Percentiles rank a stretch among this genome's conserved stretches.
phyloP scores from a whole-genome alignment of 2,113 vertebrate species.

The Campylorhamphus procurvoides region DNA sequence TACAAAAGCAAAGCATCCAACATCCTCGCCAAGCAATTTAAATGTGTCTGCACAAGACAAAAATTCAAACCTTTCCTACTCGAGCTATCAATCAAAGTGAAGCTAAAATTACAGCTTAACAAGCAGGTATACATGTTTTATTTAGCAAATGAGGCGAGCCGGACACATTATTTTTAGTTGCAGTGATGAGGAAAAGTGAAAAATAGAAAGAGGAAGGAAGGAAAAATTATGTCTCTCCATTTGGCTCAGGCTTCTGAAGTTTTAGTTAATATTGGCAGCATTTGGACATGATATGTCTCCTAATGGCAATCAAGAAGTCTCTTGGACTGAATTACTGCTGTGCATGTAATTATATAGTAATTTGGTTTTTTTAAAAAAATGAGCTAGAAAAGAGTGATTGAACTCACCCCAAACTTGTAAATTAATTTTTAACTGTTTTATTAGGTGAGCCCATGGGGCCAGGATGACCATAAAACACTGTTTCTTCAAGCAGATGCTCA shows the following conservation, averaged over 20 bases:
- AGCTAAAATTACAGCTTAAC: constrained; percentile 57
- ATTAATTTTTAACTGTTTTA: not conserved
- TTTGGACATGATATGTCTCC: not conserved
- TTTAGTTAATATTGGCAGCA: constrained; percentile 15
- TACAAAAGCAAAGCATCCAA: not conserved
- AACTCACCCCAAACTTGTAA: not conserved
- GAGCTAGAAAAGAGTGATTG: not conserved
- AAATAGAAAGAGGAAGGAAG: constrained; percentile 47
- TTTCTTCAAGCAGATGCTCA: not conserved
- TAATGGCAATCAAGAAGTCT: not conserved
- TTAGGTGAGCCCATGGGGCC: not conserved
- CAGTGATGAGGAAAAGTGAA: constrained; percentile 34
- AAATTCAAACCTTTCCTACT: constrained; percentile 42
- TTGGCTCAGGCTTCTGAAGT: constrained; percentile 28
- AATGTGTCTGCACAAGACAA: constrained; percentile 17
- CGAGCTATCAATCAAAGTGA: constrained; percentile 50
- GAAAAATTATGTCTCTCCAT: not conserved
- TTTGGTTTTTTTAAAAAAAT: not conserved
- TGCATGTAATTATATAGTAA: not conserved
- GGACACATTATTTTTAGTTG: constrained; percentile 43
- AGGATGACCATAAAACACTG: not conserved
- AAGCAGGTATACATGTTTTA: constrained; percentile 44
- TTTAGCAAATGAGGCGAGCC: constrained; percentile 41
- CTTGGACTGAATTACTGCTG: not conserved
- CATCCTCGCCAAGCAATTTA: not conserved